A percentile compares a stretch with the other conserved stretches of the same genome.
These are phyloP conservation scores for Echiichthys vipera DNA, from an alignment of 2,797 vertebrate genomes.

Conservation along the genomic window DNA sequence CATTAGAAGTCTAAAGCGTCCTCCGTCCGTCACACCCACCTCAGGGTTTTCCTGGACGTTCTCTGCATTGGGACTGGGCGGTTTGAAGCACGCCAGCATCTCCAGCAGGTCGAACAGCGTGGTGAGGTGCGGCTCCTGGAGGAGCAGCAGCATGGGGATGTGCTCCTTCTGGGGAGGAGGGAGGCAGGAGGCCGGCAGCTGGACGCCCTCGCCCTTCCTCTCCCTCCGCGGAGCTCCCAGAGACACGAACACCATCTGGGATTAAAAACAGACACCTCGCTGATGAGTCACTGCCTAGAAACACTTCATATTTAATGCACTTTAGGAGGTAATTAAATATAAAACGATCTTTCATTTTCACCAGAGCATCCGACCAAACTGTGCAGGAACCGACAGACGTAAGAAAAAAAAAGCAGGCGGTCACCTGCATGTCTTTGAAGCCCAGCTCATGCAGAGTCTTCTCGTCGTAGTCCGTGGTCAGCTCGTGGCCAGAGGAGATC, in stretches of 20 bases:
- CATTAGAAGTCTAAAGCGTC: no score
- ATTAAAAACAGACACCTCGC: background rate
- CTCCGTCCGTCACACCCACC: conserved; percentile 75
- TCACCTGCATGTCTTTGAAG: conserved; percentile 99
- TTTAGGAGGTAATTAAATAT: no score
- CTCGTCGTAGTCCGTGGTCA: conserved; percentile 98
- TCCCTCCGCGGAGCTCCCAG: conserved; percentile 96
- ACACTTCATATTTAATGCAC: no score
- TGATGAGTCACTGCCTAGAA: no score
- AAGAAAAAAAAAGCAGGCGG: background rate
- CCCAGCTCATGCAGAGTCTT: conserved; percentile 98
- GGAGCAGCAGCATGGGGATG: conserved; percentile 97
- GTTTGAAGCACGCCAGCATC: conserved; percentile 98
- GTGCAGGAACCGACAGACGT: background rate
- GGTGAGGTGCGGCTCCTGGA: conserved; percentile 98
- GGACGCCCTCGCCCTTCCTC: conserved; percentile 95
- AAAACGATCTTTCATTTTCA: no score
- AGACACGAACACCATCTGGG: conserved; percentile 98
- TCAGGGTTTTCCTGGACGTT: conserved; percentile 89
- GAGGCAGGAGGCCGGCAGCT: conserved; percentile 96
- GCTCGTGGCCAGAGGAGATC: conserved; percentile 98
- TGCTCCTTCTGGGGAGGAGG: conserved; percentile 98
- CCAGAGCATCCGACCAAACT: background rate
- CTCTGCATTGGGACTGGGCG: conserved; percentile 87
- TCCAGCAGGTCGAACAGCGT: conserved; percentile 97